A percentile compares a stretch with the other conserved stretches of the same genome.
Conservation (phyloP, 2,888 invertebrate species). For the Galerucella nymphaeae region DNA sequence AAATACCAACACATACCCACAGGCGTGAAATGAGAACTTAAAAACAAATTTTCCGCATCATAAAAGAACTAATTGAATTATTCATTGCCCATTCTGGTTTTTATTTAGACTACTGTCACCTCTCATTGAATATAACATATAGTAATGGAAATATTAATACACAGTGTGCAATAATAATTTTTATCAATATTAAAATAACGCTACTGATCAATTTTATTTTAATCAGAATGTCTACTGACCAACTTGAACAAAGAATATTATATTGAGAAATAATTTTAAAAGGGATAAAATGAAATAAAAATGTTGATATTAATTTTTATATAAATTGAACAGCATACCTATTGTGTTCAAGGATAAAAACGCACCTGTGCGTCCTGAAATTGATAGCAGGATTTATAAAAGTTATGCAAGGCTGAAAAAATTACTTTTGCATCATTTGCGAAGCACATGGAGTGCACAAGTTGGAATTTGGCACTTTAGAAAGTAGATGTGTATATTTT, state of each 20-base stretch:
- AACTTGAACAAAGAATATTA: too few relatives aligned
- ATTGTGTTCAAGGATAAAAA: neutral
- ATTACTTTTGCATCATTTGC: neutral
- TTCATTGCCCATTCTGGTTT: slow-evolving; percentile 48
- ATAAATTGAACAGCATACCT: too few relatives aligned
- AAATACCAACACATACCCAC: slow-evolving; percentile 20
- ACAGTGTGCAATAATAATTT: slow-evolving; percentile 26
- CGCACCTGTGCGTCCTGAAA: neutral
- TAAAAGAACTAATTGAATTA: slow-evolving; percentile 50
- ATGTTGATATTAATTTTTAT: too few relatives aligned
- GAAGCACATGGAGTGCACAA: neutral
- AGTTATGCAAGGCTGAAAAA: neutral
- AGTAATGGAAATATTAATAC: slow-evolving; percentile 1
- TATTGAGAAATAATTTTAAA: too few relatives aligned
- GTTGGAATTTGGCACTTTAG: slow-evolving; percentile 5
- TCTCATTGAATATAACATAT: neutral
- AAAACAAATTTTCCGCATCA: slow-evolving; percentile 53
- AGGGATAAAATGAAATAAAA: too few relatives aligned
- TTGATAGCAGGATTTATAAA: neutral
- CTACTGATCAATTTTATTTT: too few relatives aligned
- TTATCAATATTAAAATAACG: too few relatives aligned
- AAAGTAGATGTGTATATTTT: neutral
- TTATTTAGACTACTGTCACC: slow-evolving; percentile 26
- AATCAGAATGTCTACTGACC: too few relatives aligned
- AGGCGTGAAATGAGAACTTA: slow-evolving; percentile 49